Conservation (phyloP, 2,888 invertebrate genomes). For the Nezara viridula region DNA sequence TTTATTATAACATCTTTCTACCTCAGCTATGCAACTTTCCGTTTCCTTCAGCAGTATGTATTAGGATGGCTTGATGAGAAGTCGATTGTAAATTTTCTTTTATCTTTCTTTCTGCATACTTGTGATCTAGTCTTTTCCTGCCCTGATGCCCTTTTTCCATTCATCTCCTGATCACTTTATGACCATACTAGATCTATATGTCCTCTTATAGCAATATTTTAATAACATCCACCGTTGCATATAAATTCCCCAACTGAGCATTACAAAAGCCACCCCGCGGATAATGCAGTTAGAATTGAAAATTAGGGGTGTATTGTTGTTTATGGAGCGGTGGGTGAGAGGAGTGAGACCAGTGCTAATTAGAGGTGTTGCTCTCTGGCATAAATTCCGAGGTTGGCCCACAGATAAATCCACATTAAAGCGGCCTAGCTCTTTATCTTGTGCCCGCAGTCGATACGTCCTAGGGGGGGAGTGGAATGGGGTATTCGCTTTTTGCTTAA, state of each 20-base stretch:
- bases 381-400: background rate
- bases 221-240: background rate
- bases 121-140: no score
- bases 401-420: constrained; percentile 4
- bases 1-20: no score
- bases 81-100: no score
- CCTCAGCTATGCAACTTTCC: no score
- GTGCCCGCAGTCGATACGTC: background rate
- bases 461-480: background rate
- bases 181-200: no score
- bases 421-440: constrained; percentile 16
- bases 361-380: background rate
- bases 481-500: background rate
- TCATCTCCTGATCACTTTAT: no score
- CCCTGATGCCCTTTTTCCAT: no score
- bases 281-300: constrained; percentile 21
- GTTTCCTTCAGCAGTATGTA: no score
- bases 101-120: no score
- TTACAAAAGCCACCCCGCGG: background rate
- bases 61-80: no score
- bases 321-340: background rate
- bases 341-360: background rate
- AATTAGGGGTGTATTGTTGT: background rate
- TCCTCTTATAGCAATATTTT: no score
- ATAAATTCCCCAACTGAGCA: background rate